Base-by-base conservation (phyloP, 2,113 vertebrate species). In the Merops nubicus region DNA sequence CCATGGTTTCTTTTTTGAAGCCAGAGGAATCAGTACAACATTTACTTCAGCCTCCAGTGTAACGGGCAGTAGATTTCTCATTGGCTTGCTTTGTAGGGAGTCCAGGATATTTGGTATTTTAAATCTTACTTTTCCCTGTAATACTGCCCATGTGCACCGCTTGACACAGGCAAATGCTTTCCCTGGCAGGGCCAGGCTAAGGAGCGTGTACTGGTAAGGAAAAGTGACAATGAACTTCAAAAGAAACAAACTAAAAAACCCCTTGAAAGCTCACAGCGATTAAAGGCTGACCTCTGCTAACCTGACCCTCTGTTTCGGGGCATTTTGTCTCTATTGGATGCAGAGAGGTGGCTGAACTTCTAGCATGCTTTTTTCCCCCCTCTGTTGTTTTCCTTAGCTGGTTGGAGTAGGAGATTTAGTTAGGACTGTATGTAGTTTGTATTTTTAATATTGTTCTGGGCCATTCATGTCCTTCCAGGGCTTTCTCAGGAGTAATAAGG, bases 211-310 rank as follows among this genome's bases (percentile, higher is more conserved):
- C 38, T 79, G 70, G 34, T 78, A 65, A 76, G 63, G 60, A 51
- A 83, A 76, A 92, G 43, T 81, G 80, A 69, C 91, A 92, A 22
- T 91, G 91, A 95, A 86, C 72, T 95, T 96, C 64, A 59, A 88
- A 95, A 88, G 75, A 70, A 91, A 14, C 42, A 63, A 56, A 57
- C 48, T 22, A 25, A 38, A 50, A 42, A 51, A 33, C 31, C 5
- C 11, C 50, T 67, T 76, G n/a, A 34, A 88, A 91, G 8, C 57
- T 64, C 81, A 42, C n/a, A 17, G 1, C 23, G 38, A 93, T 88
- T 75, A 69, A 50, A 89, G 51, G 38, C 19, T 94, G 91, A 95
- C 89, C 63, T 69, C 62, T 74, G 67, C 63, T 92, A 40, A 69
- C 63, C 33, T 80, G 67, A 93, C 68, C 75, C 8, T 76, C 36